Conservation (phyloP, 2,113 vertebrate species). For the Himantopus leucocephalus region DNA sequence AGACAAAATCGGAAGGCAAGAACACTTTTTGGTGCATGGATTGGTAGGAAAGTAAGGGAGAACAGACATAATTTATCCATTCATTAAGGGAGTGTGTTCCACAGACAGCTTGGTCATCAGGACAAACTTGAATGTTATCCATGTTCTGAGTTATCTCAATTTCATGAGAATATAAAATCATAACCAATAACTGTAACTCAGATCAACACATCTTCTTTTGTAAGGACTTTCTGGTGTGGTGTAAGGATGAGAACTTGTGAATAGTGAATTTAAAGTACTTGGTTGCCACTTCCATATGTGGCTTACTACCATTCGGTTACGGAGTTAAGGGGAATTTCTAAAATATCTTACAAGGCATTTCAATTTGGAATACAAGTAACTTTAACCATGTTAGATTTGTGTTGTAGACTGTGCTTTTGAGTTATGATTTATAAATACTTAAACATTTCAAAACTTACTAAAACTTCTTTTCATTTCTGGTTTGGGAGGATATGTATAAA, state of each 20-base stretch:
- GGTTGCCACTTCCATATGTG: background rate
- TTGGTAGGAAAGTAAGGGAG: background rate
- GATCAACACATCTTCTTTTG: rapidly evolving
- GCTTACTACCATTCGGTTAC: background rate
- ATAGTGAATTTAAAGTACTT: background rate
- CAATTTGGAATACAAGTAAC: background rate
- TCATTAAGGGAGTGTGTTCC: rapidly evolving
- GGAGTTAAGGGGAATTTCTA: background rate
- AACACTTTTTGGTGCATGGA: background rate
- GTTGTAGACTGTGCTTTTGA: background rate
- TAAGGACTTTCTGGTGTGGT: background rate
- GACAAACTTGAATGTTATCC: background rate
- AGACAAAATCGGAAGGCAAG: background rate
- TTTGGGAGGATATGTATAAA: background rate
- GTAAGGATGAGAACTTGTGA: background rate
- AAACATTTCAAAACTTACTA: background rate
- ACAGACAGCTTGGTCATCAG: background rate
- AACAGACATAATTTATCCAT: rapidly evolving
- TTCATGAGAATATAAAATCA: background rate
- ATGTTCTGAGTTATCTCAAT: background rate
- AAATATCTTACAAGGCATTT: background rate
- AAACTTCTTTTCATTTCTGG: background rate
- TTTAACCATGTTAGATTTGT: background rate
- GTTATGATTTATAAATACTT: background rate
- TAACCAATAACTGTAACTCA: background rate